Conservation (phyloP, 2,113 vertebrate genomes). For the Potamarius usumacintae region DNA sequence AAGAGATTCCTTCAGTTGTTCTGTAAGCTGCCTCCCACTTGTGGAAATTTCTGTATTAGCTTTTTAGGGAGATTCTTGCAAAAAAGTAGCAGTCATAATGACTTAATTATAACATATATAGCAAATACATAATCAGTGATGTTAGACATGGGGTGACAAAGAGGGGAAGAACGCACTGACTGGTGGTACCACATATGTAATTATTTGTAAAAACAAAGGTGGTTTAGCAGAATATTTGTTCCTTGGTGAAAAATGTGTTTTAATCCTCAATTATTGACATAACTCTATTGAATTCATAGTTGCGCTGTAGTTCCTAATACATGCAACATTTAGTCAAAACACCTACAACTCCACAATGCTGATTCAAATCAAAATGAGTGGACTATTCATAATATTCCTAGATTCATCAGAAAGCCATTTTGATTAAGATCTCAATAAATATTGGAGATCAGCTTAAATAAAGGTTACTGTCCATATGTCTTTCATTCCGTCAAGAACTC, state of each 20-base stretch:
- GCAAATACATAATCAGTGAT: background rate
- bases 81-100: background rate
- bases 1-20: slow-evolving; percentile 26
- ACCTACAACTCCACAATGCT: background rate
- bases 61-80: background rate
- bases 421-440: background rate
- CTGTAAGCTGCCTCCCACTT: background rate
- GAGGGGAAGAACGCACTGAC: background rate
- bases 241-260: background rate
- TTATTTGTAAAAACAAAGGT: background rate
- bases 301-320: background rate
- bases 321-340: background rate
- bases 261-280: background rate
- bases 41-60: background rate
- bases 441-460: background rate
- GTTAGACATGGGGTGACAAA: background rate
- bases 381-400: background rate
- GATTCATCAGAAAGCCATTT: background rate
- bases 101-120: background rate
- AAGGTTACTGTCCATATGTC: background rate
- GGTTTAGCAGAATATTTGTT: background rate
- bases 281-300: background rate
- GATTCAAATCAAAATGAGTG: background rate
- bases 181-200: background rate
- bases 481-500: background rate